Base-by-base conservation (phyloP, 2,888 invertebrate species). In the Anarsia innoxiella region DNA sequence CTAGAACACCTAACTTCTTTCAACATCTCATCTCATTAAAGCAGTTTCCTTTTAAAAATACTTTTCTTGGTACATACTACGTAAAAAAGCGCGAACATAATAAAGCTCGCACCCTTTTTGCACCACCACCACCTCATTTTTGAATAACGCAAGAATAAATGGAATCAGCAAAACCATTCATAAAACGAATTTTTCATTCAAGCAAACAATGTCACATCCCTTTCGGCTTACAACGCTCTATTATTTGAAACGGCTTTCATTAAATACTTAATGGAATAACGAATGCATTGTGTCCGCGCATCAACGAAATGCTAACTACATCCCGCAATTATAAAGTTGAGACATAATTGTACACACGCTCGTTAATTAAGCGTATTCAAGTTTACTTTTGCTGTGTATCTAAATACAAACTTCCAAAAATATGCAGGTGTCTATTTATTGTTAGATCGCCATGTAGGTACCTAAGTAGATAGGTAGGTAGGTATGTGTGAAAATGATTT, bases 201-300 rank as follows among this genome's bases (percentile, higher is more conserved):
- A 19, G 6, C 6, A 5, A 19, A 19, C 19, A 19, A 19, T 5
- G 4, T 19, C 19, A 6, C 19, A 19, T 5, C 3, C 19, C 19
- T 19, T 19, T 19, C 19, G 6, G 19, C 19, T 6, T 19, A 19
- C 6, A 19, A 6, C 19, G 19, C 19, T 19, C 4, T 6, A 19
- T 19, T 19, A 25, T 25, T 25, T 25, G 25, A 33, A 33, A 33
- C 25, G 15, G 31, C 8, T 40, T 45, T 53, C 56, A 53, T 60
- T 62, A 49, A 51, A n/a, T n/a, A n/a, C n/a, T n/a, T 62, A 59
- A 62, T 59, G 48, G 51, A 49, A 57, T 64, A 65, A 64, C 57
- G 53, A 59, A 50, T 32, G 56, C 57, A 61, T 64, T 62, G 62
- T 62, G 36, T 40, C 39, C 31, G 23, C 23, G 28, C 15, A 27